phyloP scores from a whole-genome alignment of 1,140 invertebrate species.

The Solenopsis fugax region DNA sequence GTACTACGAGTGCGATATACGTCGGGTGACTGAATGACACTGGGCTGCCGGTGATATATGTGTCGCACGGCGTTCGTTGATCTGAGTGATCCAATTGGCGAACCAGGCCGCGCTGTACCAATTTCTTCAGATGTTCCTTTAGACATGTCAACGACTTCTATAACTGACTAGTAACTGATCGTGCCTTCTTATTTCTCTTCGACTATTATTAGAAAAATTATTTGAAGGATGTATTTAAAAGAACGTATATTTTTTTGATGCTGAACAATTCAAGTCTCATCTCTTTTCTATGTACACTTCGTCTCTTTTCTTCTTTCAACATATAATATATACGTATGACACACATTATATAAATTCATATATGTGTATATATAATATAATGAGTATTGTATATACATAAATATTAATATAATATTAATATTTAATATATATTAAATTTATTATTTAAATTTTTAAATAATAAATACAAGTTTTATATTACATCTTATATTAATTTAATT shows the following conservation, averaged over 20 bases:
- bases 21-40: conserved; percentile 44
- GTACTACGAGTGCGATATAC: conserved; percentile 35
- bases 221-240: background rate
- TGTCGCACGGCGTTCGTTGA: conserved; percentile 75
- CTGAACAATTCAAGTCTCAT: no score
- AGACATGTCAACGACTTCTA: background rate
- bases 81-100: conserved; percentile 79
- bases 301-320: background rate
- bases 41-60: conserved; percentile 39
- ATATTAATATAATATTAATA: no score
- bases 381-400: no score
- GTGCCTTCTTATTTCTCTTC: background rate
- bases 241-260: background rate
- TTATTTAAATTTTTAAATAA: no score
- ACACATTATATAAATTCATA: no score
- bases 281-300: no score
- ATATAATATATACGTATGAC: no score
- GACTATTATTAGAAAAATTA: background rate
- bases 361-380: no score
- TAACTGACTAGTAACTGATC: conserved; percentile 16
- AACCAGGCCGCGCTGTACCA: conserved; percentile 50
- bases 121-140: conserved; percentile 48
- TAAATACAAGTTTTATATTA: no score
- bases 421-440: no score
- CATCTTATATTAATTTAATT: no score